phyloP scores from a whole-genome alignment of 2,113 vertebrate genomes.

The Carassius carassius region DNA sequence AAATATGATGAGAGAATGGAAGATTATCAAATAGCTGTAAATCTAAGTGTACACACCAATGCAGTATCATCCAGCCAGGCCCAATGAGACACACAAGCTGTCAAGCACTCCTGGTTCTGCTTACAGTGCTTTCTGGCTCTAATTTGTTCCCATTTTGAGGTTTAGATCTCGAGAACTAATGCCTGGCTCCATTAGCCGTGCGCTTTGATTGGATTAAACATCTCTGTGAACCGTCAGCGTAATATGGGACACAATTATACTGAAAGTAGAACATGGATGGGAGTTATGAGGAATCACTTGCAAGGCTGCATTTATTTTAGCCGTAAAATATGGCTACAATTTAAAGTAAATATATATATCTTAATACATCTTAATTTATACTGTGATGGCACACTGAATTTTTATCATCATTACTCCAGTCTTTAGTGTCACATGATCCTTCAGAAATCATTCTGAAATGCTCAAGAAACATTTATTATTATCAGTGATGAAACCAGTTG shows the following conservation, averaged over 20 bases:
- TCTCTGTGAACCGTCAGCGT: conserved; percentile 1
- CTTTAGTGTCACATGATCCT: too few relatives aligned
- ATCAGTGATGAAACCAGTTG: too few relatives aligned
- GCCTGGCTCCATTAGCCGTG: background rate
- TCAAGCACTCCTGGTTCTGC: conserved; percentile 1
- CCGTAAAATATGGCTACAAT: too few relatives aligned
- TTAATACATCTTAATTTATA: too few relatives aligned
- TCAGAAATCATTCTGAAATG: background rate
- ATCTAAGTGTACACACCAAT: background rate
- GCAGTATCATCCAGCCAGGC: background rate
- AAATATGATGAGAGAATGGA: too few relatives aligned
- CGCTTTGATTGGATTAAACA: background rate
- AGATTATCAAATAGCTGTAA: too few relatives aligned
- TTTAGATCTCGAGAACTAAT: background rate
- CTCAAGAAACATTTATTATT: background rate
- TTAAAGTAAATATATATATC: too few relatives aligned
- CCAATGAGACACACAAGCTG: background rate
- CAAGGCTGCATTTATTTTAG: too few relatives aligned
- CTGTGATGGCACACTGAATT: background rate
- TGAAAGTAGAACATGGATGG: background rate
- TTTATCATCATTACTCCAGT: background rate
- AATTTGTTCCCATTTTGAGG: conserved; percentile 2
- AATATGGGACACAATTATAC: background rate
- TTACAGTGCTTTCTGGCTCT: background rate
- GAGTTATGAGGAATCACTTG: background rate